phyloP scores from a whole-genome alignment of 2,888 invertebrate species.

The Hirudinaria manillensis region DNA sequence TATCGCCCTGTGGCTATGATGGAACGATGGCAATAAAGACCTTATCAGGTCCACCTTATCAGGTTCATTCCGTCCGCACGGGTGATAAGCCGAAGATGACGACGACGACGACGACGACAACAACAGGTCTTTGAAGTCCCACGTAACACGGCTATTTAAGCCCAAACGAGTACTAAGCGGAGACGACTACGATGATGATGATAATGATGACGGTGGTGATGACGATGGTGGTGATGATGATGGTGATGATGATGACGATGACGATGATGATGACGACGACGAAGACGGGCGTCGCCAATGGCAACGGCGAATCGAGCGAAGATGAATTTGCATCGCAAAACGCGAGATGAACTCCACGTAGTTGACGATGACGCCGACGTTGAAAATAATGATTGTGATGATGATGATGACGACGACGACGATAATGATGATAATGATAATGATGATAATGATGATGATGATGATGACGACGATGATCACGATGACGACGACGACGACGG shows the following conservation, averaged over 20 bases:
- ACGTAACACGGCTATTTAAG: too few relatives aligned
- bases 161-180: too few relatives aligned
- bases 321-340: neutral
- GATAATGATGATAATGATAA: conserved; percentile 17
- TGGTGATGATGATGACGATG: neutral
- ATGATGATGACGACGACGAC: conserved; percentile 18
- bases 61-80: too few relatives aligned
- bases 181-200: conserved; percentile 28
- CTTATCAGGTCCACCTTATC: too few relatives aligned
- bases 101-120: too few relatives aligned
- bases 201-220: conserved; percentile 15
- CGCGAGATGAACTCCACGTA: neutral
- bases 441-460: conserved; percentile 5
- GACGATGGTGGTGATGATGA: conserved; percentile 17
- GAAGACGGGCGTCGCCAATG: neutral
- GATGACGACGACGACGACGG: conserved; percentile 18
- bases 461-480: conserved; percentile 15
- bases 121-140: too few relatives aligned
- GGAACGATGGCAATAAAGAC: too few relatives aligned
- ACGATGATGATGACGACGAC: neutral
- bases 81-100: too few relatives aligned
- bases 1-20: too few relatives aligned
- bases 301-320: neutral
- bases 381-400: conserved; percentile 20
- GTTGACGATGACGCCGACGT: neutral